These are phyloP conservation scores for Aradus depressus DNA, from an alignment of 2,888 invertebrate genomes.

Conservation along the genomic window DNA sequence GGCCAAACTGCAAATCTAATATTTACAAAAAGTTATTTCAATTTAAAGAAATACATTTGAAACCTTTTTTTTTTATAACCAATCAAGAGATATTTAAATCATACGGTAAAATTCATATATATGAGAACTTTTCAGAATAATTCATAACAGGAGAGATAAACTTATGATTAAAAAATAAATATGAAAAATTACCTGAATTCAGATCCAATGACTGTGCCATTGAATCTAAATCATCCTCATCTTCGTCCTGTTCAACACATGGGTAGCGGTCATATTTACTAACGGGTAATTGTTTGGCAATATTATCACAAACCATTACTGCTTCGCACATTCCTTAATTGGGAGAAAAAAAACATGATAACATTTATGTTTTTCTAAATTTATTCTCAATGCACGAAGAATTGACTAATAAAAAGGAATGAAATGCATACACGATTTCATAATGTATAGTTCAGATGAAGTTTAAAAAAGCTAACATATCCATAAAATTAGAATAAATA, in stretches of 20 bases:
- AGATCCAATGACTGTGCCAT: slow-evolving; percentile 66
- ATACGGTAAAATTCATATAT: too few species aligned
- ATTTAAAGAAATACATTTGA: too few species aligned
- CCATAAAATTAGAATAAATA: background rate
- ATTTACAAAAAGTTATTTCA: background rate
- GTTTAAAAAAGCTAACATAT: background rate
- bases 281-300: slow-evolving; percentile 51
- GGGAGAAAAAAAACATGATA: slow-evolving; percentile 4
- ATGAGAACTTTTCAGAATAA: too few species aligned
- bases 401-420: background rate
- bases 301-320: slow-evolving; percentile 76
- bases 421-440: background rate
- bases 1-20: slow-evolving; percentile 41
- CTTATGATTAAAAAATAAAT: background rate
- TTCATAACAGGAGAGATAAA: too few species aligned
- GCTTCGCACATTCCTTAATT: slow-evolving; percentile 69
- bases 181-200: slow-evolving; percentile 45
- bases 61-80: too few species aligned
- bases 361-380: background rate
- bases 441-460: background rate
- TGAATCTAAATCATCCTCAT: slow-evolving; percentile 58
- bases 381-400: background rate
- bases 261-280: slow-evolving; percentile 58
- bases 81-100: too few species aligned
- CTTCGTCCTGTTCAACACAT: slow-evolving; percentile 65